These are phyloP conservation scores for Eulithis prunata DNA, from an alignment of 2,888 invertebrate species.

Conservation along the genomic window DNA sequence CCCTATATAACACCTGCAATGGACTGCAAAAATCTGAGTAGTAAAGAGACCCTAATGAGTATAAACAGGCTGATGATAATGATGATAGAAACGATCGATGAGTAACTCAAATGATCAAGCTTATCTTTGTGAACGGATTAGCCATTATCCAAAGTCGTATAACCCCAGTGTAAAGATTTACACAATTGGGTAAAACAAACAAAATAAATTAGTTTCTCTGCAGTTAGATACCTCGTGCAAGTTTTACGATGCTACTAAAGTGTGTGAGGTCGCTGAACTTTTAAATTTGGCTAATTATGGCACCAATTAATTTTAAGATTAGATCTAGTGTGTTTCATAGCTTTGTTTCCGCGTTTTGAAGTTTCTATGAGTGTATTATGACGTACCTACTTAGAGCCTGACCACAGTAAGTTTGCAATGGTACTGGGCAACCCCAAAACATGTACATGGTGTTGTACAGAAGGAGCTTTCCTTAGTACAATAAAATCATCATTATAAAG, in stretches of 20 bases:
- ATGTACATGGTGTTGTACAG: too few species aligned
- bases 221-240: slow-evolving; percentile 54
- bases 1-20: too few species aligned
- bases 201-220: slow-evolving; percentile 53
- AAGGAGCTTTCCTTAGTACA: too few species aligned
- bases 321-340: slow-evolving; percentile 14
- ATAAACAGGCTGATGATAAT: too few species aligned
- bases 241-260: slow-evolving; percentile 73
- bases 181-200: slow-evolving; percentile 62
- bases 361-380: not conserved
- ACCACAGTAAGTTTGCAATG: too few species aligned
- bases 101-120: not conserved
- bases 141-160: slow-evolving; percentile 35
- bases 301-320: slow-evolving; percentile 29
- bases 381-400: too few species aligned
- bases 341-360: slow-evolving; percentile 23
- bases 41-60: too few species aligned
- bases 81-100: not conserved
- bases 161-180: slow-evolving; percentile 56
- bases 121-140: too few species aligned
- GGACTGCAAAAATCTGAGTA: too few species aligned
- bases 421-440: too few species aligned
- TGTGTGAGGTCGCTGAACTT: slow-evolving; percentile 65
- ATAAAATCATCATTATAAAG: too few species aligned
- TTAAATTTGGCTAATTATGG: slow-evolving; percentile 45